phyloP scores from a whole-genome alignment of 2,797 vertebrate genomes.

The Pantherophis alleghaniensis region DNA sequence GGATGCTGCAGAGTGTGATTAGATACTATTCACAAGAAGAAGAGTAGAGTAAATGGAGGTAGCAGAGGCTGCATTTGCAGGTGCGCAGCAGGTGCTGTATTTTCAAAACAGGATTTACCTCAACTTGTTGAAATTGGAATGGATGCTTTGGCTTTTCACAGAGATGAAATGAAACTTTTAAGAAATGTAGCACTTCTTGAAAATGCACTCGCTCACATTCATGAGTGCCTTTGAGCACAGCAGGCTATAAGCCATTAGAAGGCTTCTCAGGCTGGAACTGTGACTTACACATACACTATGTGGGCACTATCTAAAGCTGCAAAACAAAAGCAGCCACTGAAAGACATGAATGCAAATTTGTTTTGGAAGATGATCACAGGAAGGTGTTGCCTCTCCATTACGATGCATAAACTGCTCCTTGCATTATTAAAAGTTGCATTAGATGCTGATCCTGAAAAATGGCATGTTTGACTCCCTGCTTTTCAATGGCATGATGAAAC shows the following conservation, averaged over 20 bases:
- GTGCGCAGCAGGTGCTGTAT: slow-evolving; percentile 33
- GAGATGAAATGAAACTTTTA: slow-evolving; percentile 54
- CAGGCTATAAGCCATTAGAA: slow-evolving; percentile 42
- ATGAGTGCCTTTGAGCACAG: slow-evolving; percentile 41
- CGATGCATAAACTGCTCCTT: background rate
- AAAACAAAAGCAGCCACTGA: background rate
- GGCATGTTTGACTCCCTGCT: no score
- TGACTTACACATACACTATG: slow-evolving; percentile 30
- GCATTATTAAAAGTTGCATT: background rate
- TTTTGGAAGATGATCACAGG: background rate
- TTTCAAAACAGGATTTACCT: slow-evolving; percentile 51
- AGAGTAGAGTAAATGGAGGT: slow-evolving; percentile 34
- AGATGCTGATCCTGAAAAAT: background rate
- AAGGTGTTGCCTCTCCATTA: background rate
- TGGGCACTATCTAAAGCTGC: background rate
- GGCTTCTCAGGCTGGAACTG: slow-evolving; percentile 1
- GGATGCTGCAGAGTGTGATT: slow-evolving; percentile 11
- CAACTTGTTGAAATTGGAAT: slow-evolving; percentile 54
- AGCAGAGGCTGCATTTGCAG: slow-evolving; percentile 37
- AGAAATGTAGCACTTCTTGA: slow-evolving; percentile 43
- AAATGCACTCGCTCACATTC: slow-evolving; percentile 40
- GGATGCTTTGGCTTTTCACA: slow-evolving; percentile 42
- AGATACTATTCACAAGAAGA: slow-evolving; percentile 44
- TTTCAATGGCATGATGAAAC: background rate
- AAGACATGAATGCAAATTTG: slow-evolving; percentile 14